Evolutionary conservation across 2,797 vertebrate species (phyloP).

Genomic region (Scolopax rusticola): DNA sequence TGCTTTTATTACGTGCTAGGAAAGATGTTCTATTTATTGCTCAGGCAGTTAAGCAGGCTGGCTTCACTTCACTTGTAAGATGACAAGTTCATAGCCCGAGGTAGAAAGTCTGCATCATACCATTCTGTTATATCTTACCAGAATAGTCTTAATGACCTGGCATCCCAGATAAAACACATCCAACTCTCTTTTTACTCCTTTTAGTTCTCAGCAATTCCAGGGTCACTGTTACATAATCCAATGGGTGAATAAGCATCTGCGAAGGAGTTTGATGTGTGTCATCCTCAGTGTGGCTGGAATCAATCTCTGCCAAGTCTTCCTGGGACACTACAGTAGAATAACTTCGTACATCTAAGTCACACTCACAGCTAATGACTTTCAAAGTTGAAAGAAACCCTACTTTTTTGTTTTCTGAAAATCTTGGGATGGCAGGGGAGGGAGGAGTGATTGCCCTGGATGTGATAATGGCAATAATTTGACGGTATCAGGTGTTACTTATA

Average conservation of each 20-base stretch:
- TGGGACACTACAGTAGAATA: constrained; percentile 12
- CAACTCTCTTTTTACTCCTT: not conserved
- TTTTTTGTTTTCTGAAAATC: constrained; percentile 59
- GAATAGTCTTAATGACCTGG: constrained; percentile 49
- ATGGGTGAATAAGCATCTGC: constrained; percentile 68
- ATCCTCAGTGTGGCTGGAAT: constrained; percentile 35
- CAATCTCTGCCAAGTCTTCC: constrained; percentile 47
- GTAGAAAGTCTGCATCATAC: constrained; percentile 30
- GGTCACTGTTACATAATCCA: constrained; percentile 38
- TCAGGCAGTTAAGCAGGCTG: constrained; percentile 25
- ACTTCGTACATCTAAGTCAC: constrained; percentile 48
- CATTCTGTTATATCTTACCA: constrained; percentile 28
- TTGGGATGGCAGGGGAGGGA: constrained; percentile 19
- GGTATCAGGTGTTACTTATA: constrained; percentile 55
- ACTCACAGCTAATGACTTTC: constrained; percentile 29
- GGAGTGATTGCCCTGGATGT: constrained; percentile 64
- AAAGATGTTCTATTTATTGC: constrained; percentile 46
- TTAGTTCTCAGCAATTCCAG: constrained; percentile 37
- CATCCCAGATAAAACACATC: constrained; percentile 26
- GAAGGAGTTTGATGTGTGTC: constrained; percentile 65
- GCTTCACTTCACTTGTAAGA: not conserved
- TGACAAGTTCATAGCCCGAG: constrained; percentile 53
- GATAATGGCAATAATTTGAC: constrained; percentile 61
- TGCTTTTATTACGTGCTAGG: constrained; percentile 24
- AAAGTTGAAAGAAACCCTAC: constrained; percentile 46